Evolutionary conservation across 2,113 vertebrate species (phyloP), one percentile per base, ranked within the genome.

Genomic region (Ceyx cyanopectus): DNA sequence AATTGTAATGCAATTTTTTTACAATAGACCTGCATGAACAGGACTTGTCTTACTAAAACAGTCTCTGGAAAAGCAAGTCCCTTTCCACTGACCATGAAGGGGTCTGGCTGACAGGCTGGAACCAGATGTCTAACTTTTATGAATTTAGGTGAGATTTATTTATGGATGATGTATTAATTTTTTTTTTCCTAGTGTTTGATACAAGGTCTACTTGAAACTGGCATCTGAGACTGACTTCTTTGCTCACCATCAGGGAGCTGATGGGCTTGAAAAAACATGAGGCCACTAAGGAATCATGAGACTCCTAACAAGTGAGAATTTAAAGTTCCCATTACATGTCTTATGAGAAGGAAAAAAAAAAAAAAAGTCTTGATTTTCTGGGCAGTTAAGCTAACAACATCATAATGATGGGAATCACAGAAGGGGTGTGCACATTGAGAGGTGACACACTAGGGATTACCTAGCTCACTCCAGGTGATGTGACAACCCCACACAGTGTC

Each of bases 401-500:
- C 13, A 5, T 46, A 41, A 43, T 1, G 1, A 37, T 1, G 3
- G 5, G 7, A 4, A 54, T 22, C 19, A 61, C 23, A 74, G 67
- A 57, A 78, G 17, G 12, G 8, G 11, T 45, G 8, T 50, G 19
- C 10, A 27, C 46, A 23, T 45, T 17, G 56, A 63, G 16, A 80
- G 15, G 20, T 74, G 65, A 63, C 32, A 37, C 0, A 1, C 14
- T 24, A 27, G 51, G 34, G n/a, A 62, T 81, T 13, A 22, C 9
- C 10, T 23, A 15, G 27, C 5, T 94, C 18, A 7, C 8, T 43
- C 32, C 23, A 58, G 32, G 32, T 24, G 10, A 5, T 30, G 32
- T 78, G 65, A n/a, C 29, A 29, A 30, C 73, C 48, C 8, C 57
- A 48, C 22, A 16, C 11, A 9, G 22, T 57, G 34, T n/a, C 34